Base-by-base conservation (phyloP, 2,797 vertebrate species). In the Australoheros facetus region DNA sequence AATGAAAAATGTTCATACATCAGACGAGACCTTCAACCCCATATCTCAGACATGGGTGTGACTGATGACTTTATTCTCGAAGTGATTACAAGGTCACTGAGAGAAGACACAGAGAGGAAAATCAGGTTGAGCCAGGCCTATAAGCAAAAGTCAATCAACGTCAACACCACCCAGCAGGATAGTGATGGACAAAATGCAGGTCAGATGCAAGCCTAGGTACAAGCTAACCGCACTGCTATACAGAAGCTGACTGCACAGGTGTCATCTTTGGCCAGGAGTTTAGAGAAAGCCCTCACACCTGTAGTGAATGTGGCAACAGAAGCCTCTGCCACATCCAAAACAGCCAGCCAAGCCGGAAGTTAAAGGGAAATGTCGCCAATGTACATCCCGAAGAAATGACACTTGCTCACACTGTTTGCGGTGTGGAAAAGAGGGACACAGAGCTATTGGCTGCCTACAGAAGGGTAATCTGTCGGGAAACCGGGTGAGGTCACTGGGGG, bases 201-300 rank as follows among this genome's bases (percentile, higher is more conserved):
- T 53, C 70, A 74, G 0, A 62, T 64, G 9, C 58, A 84, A 2
- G n/a, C 56, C 19, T 78, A 87, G 28, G 53, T 85, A 2, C 76
- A 84, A 11, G 84, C 77, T n/a, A 85, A 88, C 19, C 14, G 42
- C 14, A 39, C 6, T 56, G 84, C 77, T 2, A 85, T 87, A 16
- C 37, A 55, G 7, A 42, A 82, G 12, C 34, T 89, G 7, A 80
- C 64, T 37, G 4, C 64, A 55, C 79, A 87, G 14, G 66, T 85
- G 1, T 76, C 74, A 17, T 53, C 60, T 3, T 45, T 83, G 19
- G n/a, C 78, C 7, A 84, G 84, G 12, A 42, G 7, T 8, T 7
- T 85, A 3, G 56, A 80, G 64, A 79, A 82, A 74, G 60, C 23
- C 23, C 0, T 72, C 12, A 77, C 55, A 26, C 55, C 81, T 19